Conservation (phyloP, 2,888 invertebrate genomes). For the Marronus borbonicus region DNA sequence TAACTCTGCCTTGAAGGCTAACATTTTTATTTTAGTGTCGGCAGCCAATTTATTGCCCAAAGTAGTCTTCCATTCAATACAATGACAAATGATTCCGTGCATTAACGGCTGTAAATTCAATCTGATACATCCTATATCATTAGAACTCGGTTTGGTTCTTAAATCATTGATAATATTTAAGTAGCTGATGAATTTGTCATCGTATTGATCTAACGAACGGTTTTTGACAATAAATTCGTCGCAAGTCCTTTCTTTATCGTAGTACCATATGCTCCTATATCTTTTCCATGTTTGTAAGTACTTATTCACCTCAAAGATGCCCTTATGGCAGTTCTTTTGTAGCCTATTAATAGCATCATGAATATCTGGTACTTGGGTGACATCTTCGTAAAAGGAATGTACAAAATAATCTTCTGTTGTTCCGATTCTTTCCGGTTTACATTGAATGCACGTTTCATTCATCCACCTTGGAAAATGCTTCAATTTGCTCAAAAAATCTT, state of each 20-base stretch:
- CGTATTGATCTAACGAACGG: constrained; percentile 79
- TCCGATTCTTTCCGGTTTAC: constrained; percentile 76
- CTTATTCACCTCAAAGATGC: constrained; percentile 77
- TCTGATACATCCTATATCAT: constrained; percentile 80
- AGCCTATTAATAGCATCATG: constrained; percentile 78
- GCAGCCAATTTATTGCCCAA: constrained; percentile 80
- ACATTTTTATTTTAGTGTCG: constrained; percentile 80
- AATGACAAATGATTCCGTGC: constrained; percentile 80
- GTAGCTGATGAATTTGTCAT: constrained; percentile 90
- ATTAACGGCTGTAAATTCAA: constrained; percentile 84
- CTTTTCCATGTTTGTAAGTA: constrained; percentile 80
- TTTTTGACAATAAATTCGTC: constrained; percentile 83
- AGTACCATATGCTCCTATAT: constrained; percentile 83
- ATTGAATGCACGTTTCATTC: constrained; percentile 84
- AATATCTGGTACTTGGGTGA: constrained; percentile 80
- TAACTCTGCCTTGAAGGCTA: constrained; percentile 78
- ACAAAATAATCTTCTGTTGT: constrained; percentile 75
- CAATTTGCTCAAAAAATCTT: constrained; percentile 83
- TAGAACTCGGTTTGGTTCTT: constrained; percentile 72
- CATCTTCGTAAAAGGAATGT: constrained; percentile 87
- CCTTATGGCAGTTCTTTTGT: constrained; percentile 78
- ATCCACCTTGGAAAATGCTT: constrained; percentile 90
- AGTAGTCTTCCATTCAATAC: constrained; percentile 84
- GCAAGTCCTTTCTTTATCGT: constrained; percentile 82
- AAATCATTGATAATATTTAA: constrained; percentile 77